Conservation (phyloP, 2,888 invertebrate species). For the Tubulanus polymorphus region DNA sequence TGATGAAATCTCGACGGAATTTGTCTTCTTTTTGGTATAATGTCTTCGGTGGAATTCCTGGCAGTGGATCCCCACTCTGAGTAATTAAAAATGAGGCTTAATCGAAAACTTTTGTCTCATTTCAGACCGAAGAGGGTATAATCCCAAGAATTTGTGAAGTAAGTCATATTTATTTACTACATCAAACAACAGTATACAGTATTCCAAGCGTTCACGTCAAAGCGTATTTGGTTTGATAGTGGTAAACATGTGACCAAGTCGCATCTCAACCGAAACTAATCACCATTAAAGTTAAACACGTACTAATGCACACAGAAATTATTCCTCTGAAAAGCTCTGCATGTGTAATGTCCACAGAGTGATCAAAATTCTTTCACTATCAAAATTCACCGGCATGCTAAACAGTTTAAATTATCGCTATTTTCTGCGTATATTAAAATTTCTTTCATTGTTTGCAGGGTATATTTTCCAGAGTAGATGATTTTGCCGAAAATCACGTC, state of each 20-base stretch:
- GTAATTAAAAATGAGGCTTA: too few relatives aligned
- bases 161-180: slow-evolving; percentile 22
- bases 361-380: neutral
- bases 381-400: neutral
- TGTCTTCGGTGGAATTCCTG: too few relatives aligned
- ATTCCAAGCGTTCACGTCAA: too few relatives aligned
- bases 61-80: too few relatives aligned
- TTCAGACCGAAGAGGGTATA: slow-evolving; percentile 52
- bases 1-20: slow-evolving; percentile 7
- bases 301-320: neutral
- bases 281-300: neutral
- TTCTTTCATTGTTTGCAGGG: slow-evolving; percentile 32
- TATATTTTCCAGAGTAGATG: slow-evolving; percentile 42
- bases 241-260: neutral
- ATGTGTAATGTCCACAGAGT: slow-evolving; percentile 1
- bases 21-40: slow-evolving; percentile 8
- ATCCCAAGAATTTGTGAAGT: slow-evolving; percentile 55
- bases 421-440: neutral
- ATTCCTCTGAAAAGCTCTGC: neutral
- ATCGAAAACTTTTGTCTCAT: slow-evolving; percentile 18
- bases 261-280: neutral
- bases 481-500: slow-evolving; percentile 29
- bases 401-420: neutral
- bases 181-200: too few relatives aligned
- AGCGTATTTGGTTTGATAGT: neutral